Conservation (phyloP, 2,113 vertebrate species). For the Gila orcuttii region DNA sequence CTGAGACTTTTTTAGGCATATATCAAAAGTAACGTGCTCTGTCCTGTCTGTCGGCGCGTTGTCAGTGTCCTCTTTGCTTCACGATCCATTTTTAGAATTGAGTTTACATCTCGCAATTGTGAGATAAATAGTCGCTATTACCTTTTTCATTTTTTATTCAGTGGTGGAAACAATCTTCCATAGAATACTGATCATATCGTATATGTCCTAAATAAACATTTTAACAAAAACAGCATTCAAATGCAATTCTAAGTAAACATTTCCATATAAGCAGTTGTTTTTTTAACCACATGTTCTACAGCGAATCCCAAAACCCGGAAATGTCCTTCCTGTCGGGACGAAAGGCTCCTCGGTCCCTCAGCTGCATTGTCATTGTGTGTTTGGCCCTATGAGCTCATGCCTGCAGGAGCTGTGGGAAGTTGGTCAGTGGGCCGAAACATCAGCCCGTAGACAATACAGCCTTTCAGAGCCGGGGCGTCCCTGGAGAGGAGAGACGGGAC, state of each 20-base stretch:
- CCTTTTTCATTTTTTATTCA: too few species aligned
- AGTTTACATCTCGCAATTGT: too few species aligned
- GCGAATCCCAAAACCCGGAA: neutral
- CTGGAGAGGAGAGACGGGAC: neutral
- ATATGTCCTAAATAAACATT: neutral
- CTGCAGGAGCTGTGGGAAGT: constrained; percentile 38
- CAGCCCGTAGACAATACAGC: constrained; percentile 26
- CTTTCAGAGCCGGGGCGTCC: constrained; percentile 2
- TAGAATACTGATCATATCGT: neutral
- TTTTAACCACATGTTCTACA: neutral
- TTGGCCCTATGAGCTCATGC: constrained; percentile 16
- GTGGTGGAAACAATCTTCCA: too few species aligned
- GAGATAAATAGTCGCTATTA: too few species aligned
- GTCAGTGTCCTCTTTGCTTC: too few species aligned
- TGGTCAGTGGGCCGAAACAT: constrained; percentile 44
- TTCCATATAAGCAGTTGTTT: neutral
- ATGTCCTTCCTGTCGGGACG: constrained; percentile 4
- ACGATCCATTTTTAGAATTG: too few species aligned
- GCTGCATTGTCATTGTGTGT: constrained; percentile 8
- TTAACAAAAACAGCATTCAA: neutral
- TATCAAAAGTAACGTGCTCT: too few species aligned
- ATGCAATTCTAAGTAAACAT: neutral
- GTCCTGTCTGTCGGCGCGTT: too few species aligned
- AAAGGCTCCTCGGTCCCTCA: neutral
- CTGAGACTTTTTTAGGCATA: too few species aligned